These are phyloP conservation scores for Agrochola macilenta DNA, from an alignment of 2,888 invertebrate genomes.

Conservation along the genomic window DNA sequence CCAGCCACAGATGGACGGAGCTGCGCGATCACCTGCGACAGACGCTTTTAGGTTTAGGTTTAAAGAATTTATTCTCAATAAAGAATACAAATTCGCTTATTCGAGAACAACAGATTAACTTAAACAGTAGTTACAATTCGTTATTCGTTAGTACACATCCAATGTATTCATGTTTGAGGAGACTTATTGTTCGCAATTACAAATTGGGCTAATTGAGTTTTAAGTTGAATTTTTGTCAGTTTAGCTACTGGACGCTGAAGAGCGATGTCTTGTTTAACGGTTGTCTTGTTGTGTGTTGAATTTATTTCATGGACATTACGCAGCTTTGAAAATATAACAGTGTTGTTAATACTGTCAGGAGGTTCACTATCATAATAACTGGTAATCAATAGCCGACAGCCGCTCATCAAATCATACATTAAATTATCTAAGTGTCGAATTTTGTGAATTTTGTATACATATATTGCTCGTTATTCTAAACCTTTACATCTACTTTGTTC, in stretches of 20 bases:
- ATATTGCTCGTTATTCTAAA: background rate
- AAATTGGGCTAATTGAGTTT: no score
- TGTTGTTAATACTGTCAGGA: background rate
- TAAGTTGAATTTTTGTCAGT: background rate
- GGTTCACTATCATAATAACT: background rate
- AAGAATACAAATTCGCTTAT: no score
- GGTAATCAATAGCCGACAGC: background rate
- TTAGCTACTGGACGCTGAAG: background rate
- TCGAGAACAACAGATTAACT: no score
- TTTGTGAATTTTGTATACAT: background rate
- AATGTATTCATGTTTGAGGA: no score
- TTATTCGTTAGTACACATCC: no score
- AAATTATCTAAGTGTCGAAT: background rate
- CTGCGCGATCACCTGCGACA: slow-evolving; percentile 7
- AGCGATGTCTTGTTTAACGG: background rate
- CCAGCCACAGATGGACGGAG: slow-evolving; percentile 15
- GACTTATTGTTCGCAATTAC: no score
- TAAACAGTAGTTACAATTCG: no score
- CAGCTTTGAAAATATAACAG: background rate
- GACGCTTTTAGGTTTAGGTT: background rate
- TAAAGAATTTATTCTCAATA: no score
- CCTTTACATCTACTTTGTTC: background rate
- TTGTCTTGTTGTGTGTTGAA: background rate
- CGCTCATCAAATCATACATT: background rate
- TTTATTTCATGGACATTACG: background rate